phyloP scores from a whole-genome alignment of 2,888 invertebrate genomes.

The Trichacis sp. region DNA sequence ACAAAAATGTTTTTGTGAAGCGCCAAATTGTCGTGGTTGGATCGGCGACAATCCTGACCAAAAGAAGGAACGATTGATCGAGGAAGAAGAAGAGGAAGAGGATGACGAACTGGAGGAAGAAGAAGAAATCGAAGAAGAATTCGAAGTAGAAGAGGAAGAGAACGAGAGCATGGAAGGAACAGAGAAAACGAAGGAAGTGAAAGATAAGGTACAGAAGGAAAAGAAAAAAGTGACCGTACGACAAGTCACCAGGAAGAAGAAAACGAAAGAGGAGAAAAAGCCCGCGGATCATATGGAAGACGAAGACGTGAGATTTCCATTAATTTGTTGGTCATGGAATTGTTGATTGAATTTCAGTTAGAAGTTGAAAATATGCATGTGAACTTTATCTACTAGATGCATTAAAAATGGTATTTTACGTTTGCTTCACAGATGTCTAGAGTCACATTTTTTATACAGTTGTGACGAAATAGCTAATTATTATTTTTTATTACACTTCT shows the following conservation, averaged over 20 bases:
- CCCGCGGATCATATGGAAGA: slow-evolving; percentile 64
- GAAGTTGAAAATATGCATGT: too few relatives aligned
- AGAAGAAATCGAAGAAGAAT: slow-evolving; percentile 64
- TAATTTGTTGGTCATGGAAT: too few relatives aligned
- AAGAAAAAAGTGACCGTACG: slow-evolving; percentile 44
- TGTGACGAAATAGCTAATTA: too few relatives aligned
- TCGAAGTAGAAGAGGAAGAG: slow-evolving; percentile 56
- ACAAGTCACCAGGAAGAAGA: slow-evolving; percentile 54
- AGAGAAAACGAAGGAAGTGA: slow-evolving; percentile 66
- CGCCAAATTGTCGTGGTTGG: slow-evolving; percentile 92
- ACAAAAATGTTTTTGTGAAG: slow-evolving; percentile 94
- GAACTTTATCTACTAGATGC: too few relatives aligned
- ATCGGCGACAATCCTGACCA: slow-evolving; percentile 90
- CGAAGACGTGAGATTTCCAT: slow-evolving; percentile 68
- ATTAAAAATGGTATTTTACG: too few relatives aligned
- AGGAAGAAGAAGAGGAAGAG: slow-evolving; percentile 68
- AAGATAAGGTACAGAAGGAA: slow-evolving; percentile 33
- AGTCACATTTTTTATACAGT: too few relatives aligned
- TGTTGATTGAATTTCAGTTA: too few relatives aligned
- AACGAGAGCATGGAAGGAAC: slow-evolving; percentile 53
- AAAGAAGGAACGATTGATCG: slow-evolving; percentile 74
- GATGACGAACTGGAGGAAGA: slow-evolving; percentile 59
- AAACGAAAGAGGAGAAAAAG: slow-evolving; percentile 67
- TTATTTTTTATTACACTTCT: too few relatives aligned
- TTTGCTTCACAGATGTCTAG: too few relatives aligned